Evolutionary conservation across 2,113 vertebrate genomes (phyloP).

Genomic region (Phalacrocorax carbo): DNA sequence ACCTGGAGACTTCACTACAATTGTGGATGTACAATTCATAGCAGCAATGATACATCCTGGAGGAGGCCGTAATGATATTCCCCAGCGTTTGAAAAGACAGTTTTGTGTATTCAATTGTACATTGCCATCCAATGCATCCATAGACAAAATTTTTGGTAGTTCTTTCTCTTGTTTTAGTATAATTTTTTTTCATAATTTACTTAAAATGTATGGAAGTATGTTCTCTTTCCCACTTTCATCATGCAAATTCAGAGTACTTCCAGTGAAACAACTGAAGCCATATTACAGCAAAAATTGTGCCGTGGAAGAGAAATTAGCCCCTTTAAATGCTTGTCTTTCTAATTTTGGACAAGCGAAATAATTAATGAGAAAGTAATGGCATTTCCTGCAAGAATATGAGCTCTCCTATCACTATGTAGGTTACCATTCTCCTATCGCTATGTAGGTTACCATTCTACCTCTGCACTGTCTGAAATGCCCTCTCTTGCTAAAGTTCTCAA

Average conservation of each 20-base stretch:
- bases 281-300: neutral
- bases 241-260: neutral
- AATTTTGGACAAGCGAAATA: neutral
- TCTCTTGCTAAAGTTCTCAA: neutral
- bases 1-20: constrained; percentile 79
- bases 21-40: constrained; percentile 78
- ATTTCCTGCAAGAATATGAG: neutral
- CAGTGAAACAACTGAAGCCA: neutral
- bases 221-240: neutral
- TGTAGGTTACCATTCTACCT: neutral
- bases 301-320: neutral
- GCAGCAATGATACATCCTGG: constrained; percentile 83
- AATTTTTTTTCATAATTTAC: neutral
- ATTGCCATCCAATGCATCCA: constrained; percentile 75
- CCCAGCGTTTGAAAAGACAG: constrained; percentile 79
- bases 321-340: neutral
- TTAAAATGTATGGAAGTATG: neutral
- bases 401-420: neutral
- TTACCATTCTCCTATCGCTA: neutral
- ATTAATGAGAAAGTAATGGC: neutral
- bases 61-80: constrained; percentile 81
- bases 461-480: neutral
- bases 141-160: constrained; percentile 83
- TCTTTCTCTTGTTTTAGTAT: neutral
- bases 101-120: constrained; percentile 81